Base-by-base conservation (phyloP, 2,888 invertebrate species). In the Tipula vernalis region DNA sequence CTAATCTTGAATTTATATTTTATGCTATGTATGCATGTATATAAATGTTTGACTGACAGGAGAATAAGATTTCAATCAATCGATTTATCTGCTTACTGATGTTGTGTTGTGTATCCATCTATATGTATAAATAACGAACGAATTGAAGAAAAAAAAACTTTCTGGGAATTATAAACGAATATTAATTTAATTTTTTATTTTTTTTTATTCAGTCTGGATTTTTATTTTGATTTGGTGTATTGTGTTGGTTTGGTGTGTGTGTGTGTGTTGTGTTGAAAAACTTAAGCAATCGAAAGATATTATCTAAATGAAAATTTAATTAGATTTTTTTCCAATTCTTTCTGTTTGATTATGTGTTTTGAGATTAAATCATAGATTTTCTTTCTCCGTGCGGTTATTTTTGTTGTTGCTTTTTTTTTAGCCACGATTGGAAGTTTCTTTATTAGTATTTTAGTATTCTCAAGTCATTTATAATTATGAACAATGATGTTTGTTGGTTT, bases 81-180 rank as follows among this genome's bases (percentile, higher is more conserved):
- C 71, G 71, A 71, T 71, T 71, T 71, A 71, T 71, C 71, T 71
- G 71, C 71, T 71, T 71, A 71, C 71, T 71, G 71, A 28, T 71
- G 28, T 71, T 71, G n/a, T 51, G 6, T 51, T 51, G 71, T 71
- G 71, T 71, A 71, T 71, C 71, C 71, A 71, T 71, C 28, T 71
- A 71, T 39, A 39, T 39, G 6, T 39, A 39, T 18, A 71, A 71
- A 71, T 71, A 71, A 71, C 18, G 71, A 18, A 28, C 28, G 28
- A 28, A 28, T 28, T 0, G 28, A 28, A 57, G 12, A 57, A 57
- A 18, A 57, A 57, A 57, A 5, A 28, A 28, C 28, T 15, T 71
- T 71, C 71, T 71, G 71, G 71, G 71, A 71, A 71, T 71, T 71
- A 71, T 71, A 71, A 71, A 71, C 71, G 71, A 71, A 71, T 71